phyloP scores from a whole-genome alignment of 2,113 vertebrate species.

The Chloropsis hardwickii region DNA sequence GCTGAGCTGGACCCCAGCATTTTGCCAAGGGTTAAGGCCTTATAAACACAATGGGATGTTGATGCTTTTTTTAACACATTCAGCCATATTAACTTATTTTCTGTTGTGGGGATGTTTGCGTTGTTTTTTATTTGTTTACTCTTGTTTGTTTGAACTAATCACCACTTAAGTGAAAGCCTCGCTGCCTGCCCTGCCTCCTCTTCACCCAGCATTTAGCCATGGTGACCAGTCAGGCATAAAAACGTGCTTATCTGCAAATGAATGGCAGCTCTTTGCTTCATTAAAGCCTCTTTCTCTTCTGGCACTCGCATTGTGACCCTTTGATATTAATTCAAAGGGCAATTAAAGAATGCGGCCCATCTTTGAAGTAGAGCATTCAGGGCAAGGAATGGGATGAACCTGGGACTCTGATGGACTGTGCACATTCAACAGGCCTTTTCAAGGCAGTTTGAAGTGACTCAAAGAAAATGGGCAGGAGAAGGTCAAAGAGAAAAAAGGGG shows the following conservation, averaged over 20 bases:
- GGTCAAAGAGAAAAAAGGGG: constrained; percentile 99
- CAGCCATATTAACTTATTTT: constrained; percentile 64
- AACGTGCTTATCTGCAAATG: constrained; percentile 99
- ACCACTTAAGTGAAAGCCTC: constrained; percentile 68
- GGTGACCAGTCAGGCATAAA: constrained; percentile 84
- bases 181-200: constrained; percentile 51
- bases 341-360: constrained; percentile 99
- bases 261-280: constrained; percentile 99
- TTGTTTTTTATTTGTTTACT: constrained; percentile 77
- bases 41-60: not conserved
- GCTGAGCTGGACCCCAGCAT: not conserved
- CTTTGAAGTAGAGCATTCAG: constrained; percentile 98
- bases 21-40: constrained; percentile 6
- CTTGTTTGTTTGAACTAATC: constrained; percentile 84
- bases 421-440: constrained; percentile 93
- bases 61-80: not conserved
- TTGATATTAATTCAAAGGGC: constrained; percentile 99
- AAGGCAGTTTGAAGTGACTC: constrained; percentile 97
- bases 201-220: constrained; percentile 70
- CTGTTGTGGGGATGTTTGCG: constrained; percentile 51
- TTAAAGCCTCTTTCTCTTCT: constrained; percentile 99
- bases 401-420: constrained; percentile 96
- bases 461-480: constrained; percentile 99
- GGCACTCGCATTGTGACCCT: constrained; percentile 99
- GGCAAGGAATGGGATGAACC: constrained; percentile 93